A percentile compares a stretch with the other conserved stretches of the same genome.
Evolutionary conservation across 2,113 vertebrate species (phyloP).

Genomic region (Rhombomys opimus): DNA sequence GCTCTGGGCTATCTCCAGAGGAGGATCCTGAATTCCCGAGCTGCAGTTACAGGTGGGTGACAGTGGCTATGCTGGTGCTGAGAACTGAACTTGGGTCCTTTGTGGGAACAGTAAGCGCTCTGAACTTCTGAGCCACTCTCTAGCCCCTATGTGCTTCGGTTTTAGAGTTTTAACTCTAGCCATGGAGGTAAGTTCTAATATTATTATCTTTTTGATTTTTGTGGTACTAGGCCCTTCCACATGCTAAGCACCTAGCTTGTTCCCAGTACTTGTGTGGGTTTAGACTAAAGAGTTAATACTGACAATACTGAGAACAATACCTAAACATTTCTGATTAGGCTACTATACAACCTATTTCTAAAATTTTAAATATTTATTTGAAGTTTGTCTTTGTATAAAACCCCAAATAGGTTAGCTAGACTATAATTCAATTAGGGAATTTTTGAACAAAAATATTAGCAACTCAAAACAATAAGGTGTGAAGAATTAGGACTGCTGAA

Average conservation of each 20-base stretch:
- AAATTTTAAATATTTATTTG: not conserved
- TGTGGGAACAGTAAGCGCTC: not conserved
- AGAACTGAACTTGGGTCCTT: not conserved
- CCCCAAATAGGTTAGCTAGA: not conserved
- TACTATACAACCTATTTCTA: not conserved
- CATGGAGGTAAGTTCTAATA: not conserved
- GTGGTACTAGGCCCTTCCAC: not conserved
- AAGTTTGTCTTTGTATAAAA: not conserved
- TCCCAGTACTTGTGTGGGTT: not conserved
- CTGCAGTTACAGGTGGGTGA: not conserved
- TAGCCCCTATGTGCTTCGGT: not conserved
- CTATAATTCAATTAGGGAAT: not conserved
- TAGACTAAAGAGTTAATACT: not conserved
- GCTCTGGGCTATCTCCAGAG: not conserved
- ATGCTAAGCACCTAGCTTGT: not conserved
- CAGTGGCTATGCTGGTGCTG: not conserved
- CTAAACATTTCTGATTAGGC: not conserved
- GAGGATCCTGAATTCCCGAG: not conserved
- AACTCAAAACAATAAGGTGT: not conserved
- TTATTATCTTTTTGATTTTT: not conserved
- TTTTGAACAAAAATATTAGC: not conserved
- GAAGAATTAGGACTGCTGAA: not conserved
- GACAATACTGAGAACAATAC: not conserved
- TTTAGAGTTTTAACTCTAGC: not conserved
- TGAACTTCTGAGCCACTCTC: not conserved